Conservation (phyloP, 2,113 vertebrate species). For the Struthidea cinerea region DNA sequence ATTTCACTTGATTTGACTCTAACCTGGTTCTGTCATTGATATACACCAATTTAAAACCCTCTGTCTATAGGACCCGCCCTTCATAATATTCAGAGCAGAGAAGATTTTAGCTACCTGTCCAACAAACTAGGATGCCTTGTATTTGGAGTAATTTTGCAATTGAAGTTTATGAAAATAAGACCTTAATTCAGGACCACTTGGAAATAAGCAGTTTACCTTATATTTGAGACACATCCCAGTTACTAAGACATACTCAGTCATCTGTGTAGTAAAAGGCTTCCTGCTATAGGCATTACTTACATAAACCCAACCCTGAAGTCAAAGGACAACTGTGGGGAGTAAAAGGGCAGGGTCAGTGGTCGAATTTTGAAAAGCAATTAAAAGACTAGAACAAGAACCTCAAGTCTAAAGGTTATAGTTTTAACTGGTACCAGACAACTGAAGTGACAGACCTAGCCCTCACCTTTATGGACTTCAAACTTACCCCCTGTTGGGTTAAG, state of each 20-base stretch:
- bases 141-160: neutral
- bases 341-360: neutral
- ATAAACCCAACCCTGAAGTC: neutral
- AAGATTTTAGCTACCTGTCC: neutral
- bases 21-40: neutral
- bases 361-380: neutral
- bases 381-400: neutral
- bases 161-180: neutral
- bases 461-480: neutral
- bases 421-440: neutral
- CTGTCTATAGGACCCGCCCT: neutral
- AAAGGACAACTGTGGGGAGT: neutral
- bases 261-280: neutral
- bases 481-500: neutral
- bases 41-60: neutral
- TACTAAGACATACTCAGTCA: neutral
- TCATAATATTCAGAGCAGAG: neutral
- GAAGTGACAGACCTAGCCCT: neutral
- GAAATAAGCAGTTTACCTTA: neutral
- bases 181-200: neutral
- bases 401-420: neutral
- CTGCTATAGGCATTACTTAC: neutral
- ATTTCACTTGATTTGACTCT: neutral
- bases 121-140: neutral
- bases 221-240: neutral